Evolutionary conservation across 2,113 vertebrate species (phyloP), one percentile per base, ranked within the genome.

Genomic region (Marmota monax): DNA sequence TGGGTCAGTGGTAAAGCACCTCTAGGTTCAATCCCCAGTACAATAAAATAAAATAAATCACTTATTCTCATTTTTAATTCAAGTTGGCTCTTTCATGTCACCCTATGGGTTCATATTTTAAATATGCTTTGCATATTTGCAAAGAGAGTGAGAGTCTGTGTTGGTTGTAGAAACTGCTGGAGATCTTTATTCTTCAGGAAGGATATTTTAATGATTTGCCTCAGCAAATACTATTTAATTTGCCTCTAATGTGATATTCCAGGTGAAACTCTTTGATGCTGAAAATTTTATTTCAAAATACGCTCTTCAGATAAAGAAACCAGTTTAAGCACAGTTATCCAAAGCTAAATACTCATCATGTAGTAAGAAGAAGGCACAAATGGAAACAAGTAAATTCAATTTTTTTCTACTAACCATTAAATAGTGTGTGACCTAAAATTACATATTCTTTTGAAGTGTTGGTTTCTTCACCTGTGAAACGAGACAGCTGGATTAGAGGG

Each of bases 141-240:
- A 90, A 90, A 85, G 7, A 76, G 80, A 18, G 17, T 45, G 1
- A 84, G 90, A 77, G 72, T 92, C 45, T 73, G 1, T 27, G 6
- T 83, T 83, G 23, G 63, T 67, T 92, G 10, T 72, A 93, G 82
- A 91, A 92, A 72, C 48, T 63, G 9, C 63, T 74, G 25, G 29
- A 45, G 73, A 32, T 53, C 61, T 84, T 53, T 39, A 70, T 84
- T 78, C 69, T 78, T 86, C 58, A 84, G 29, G 42, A 84, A 77
- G 23, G 25, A 63, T 70, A 69, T 29, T 58, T 67, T 83, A 82
- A 85, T 82, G 25, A 65, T 92, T 97, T 61, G 13, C 58, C 65
- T 11, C 90, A 67, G 70, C 10, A 88, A 94, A 89, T 79, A 37
- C 48, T 88, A 77, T 69, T 95, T 83, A 58, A 96, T 92, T 95